These are phyloP conservation scores for Bimastos eiseni DNA, from an alignment of 2,888 invertebrate species.

Conservation along the genomic window DNA sequence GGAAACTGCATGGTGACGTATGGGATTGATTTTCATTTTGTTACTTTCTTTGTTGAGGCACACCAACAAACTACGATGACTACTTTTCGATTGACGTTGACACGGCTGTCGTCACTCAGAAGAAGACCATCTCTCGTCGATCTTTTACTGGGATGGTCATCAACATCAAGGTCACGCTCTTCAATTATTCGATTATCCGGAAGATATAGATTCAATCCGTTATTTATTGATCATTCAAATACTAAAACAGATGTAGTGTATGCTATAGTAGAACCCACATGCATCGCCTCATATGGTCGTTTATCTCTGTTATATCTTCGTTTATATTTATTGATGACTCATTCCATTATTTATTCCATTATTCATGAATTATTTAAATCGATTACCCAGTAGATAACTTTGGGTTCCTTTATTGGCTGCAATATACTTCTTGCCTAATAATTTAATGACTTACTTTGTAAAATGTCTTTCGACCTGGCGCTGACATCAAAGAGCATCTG, in stretches of 20 bases:
- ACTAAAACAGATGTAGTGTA: too few species aligned
- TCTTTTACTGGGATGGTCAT: not conserved
- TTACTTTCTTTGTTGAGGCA: slow-evolving; percentile 26
- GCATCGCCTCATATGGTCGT: too few species aligned
- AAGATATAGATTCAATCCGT: too few species aligned
- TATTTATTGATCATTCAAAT: too few species aligned
- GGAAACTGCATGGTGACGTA: too few species aligned
- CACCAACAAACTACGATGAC: slow-evolving; percentile 31
- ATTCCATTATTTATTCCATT: not conserved
- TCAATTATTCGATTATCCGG: too few species aligned
- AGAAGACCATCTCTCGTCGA: not conserved
- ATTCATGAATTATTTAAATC: not conserved
- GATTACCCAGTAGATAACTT: not conserved
- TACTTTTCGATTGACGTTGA: slow-evolving; percentile 39
- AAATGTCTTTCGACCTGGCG: too few species aligned
- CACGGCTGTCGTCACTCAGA: slow-evolving; percentile 38
- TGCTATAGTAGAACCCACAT: too few species aligned
- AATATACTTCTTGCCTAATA: too few species aligned
- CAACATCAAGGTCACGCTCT: not conserved
- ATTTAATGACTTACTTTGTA: too few species aligned
- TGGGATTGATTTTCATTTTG: not conserved
- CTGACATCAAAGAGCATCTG: too few species aligned
- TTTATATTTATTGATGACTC: not conserved
- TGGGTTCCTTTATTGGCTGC: not conserved
- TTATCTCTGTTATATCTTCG: not conserved